These are phyloP conservation scores for Nannoperca australis DNA, from an alignment of 2,797 vertebrate genomes.

Conservation along the genomic window DNA sequence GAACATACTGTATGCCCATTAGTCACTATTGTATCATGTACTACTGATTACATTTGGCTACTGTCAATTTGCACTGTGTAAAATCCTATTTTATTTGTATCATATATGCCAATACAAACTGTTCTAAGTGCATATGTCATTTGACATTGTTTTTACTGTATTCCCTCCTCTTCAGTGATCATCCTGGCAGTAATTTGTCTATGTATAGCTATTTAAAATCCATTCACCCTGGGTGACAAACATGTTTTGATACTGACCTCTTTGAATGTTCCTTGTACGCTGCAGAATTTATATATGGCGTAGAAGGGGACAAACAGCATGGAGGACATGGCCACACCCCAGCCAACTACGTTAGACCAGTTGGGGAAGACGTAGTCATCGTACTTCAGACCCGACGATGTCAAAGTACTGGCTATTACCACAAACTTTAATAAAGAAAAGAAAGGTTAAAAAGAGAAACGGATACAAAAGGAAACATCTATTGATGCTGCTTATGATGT, in stretches of 20 bases:
- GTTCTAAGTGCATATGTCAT: neutral
- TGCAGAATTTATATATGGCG: constrained; percentile 93
- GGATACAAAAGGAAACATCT: neutral
- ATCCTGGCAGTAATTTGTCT: neutral
- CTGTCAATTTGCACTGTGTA: neutral
- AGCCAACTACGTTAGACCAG: constrained; percentile 93
- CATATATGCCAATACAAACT: neutral
- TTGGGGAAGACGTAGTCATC: constrained; percentile 93
- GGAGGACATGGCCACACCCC: constrained; percentile 94
- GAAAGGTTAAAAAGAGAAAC: neutral
- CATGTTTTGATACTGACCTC: constrained; percentile 87
- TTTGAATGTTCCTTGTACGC: constrained; percentile 89
- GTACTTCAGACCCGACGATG: constrained; percentile 90
- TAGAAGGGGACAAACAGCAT: constrained; percentile 95
- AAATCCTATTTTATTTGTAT: constrained; percentile 13
- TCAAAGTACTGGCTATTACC: constrained; percentile 94
- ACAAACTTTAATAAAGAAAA: constrained; percentile 88
- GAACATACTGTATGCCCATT: neutral
- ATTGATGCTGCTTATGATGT: neutral
- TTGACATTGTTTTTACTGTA: neutral
- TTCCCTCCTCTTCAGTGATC: neutral
- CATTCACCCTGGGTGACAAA: neutral
- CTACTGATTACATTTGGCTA: neutral
- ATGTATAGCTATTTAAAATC: neutral
- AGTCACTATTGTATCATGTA: constrained; percentile 13